phyloP scores from a whole-genome alignment of 23 tunicate genomes.

The Styela clava region DNA sequence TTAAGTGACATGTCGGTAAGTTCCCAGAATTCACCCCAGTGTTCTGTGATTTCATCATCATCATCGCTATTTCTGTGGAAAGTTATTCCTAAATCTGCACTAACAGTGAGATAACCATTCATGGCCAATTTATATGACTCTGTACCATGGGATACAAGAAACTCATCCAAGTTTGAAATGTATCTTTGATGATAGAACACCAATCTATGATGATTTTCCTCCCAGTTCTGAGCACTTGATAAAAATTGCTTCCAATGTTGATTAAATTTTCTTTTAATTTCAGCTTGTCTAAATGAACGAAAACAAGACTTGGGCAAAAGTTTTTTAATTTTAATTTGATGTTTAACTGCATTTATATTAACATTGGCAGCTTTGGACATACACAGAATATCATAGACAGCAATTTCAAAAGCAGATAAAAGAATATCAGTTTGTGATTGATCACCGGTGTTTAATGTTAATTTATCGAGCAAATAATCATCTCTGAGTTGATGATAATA shows the following conservation, averaged over 20 bases:
- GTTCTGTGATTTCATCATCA: constrained; percentile 5
- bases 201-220: constrained; percentile 4
- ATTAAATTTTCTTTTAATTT: constrained; percentile 41
- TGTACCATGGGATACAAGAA: constrained; percentile 8
- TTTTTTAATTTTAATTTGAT: constrained; percentile 37
- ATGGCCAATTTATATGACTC: constrained; percentile 36
- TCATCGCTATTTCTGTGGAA: constrained; percentile 1
- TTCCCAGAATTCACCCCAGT: constrained; percentile 61
- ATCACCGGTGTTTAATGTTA: not conserved
- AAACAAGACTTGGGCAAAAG: constrained; percentile 34
- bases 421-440: constrained; percentile 15
- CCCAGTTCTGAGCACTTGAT: constrained; percentile 32
- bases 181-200: constrained; percentile 53
- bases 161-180: constrained; percentile 52
- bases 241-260: constrained; percentile 49
- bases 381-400: constrained; percentile 61
- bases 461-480: constrained; percentile 41
- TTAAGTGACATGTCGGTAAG: constrained; percentile 49
- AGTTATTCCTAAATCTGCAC: constrained; percentile 57
- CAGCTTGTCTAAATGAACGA: constrained; percentile 15
- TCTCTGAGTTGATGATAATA: constrained; percentile 59
- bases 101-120: constrained; percentile 36
- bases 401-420: constrained; percentile 60
- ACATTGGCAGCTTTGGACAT: constrained; percentile 49
- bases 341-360: constrained; percentile 16